Conservation (phyloP, 2,888 invertebrate species). For the Sinohyriopsis cumingii region DNA sequence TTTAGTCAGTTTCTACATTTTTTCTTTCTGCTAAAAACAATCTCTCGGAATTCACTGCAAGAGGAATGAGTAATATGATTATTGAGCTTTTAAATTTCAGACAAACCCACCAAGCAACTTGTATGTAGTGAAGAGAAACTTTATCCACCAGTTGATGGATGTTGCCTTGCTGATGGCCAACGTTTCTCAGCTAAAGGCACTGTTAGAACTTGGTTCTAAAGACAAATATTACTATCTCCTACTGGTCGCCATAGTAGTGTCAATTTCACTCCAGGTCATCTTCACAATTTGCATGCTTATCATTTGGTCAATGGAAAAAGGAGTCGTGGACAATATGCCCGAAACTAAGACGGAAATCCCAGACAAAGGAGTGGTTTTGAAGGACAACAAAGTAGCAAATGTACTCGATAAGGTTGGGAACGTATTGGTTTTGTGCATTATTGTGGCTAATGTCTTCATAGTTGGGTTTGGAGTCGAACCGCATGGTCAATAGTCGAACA, state of each 20-base stretch:
- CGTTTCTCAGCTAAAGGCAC: constrained; percentile 40
- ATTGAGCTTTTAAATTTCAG: no score
- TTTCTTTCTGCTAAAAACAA: no score
- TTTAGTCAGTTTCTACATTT: no score
- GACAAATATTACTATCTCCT: constrained; percentile 33
- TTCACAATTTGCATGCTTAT: constrained; percentile 37
- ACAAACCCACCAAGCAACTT: constrained; percentile 10
- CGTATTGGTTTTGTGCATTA: constrained; percentile 36
- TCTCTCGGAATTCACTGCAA: no score
- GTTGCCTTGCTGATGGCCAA: constrained; percentile 46
- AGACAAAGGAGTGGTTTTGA: constrained; percentile 5
- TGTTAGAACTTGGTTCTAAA: constrained; percentile 28
- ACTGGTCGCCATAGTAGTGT: constrained; percentile 28
- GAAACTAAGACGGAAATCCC: not conserved
- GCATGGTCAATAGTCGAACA: constrained; percentile 2
- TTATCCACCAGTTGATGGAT: constrained; percentile 42
- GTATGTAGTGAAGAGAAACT: constrained; percentile 37
- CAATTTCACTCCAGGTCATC: constrained; percentile 36
- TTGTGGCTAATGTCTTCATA: constrained; percentile 41
- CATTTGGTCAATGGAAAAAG: constrained; percentile 31
- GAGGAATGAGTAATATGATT: no score
- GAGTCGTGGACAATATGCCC: constrained; percentile 14
- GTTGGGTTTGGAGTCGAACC: constrained; percentile 38
- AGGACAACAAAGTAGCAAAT: constrained; percentile 22
- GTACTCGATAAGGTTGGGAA: constrained; percentile 34